Evolutionary conservation across 1,140 invertebrate genomes (phyloP), one percentile per base, ranked within the genome.

Genomic region (Lerema accius): DNA sequence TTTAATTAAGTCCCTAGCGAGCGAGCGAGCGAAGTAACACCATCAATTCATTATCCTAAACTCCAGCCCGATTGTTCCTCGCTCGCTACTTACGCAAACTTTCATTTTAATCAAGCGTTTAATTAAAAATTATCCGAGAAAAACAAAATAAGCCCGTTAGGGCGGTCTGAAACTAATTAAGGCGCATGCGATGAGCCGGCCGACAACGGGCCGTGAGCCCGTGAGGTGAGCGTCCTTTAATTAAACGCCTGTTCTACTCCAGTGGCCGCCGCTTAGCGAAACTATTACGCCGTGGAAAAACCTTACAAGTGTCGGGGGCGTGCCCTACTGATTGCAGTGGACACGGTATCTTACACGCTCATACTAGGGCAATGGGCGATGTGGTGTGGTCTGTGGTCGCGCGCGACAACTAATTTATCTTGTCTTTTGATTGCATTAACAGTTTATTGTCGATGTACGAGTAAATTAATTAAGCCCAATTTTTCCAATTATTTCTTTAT

Each of bases 81-180:
- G 87, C 78, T 85, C 83, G 86, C 84, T 89, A 90, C 88, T 90
- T 90, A 90, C 85, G 84, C 86, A 89, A 90, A 90, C 88, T 90
- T 89, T 90, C 88, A 90, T 90, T 90, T 90, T 90, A 90, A 90
- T 90, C 88, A 90, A 89, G 85, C 88, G 85, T 90, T 90, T 90
- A 90, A 90, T 90, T 90, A 90, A 90, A 90, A 90, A 90, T 90
- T 90, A 89, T 89, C 86, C 84, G 85, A 87, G 88, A 90, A 90
- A 89, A 89, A 90, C 88, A 90, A 90, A 90, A 89, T 90, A 88
- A 88, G 85, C 79, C 84, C 75, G 86, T 88, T 86, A 89, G 83
- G 86, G 84, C 83, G 84, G 81, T 82, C 80, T 84, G 85, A 82
- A 80, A 88, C 81, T 90, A 89, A 89, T 89, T 89, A 90, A 85